Percentiles rank a stretch among this genome's conserved stretches.
These are phyloP conservation scores for Euglossa dilemma DNA, from an alignment of 1,140 invertebrate species.

Conservation along the genomic window DNA sequence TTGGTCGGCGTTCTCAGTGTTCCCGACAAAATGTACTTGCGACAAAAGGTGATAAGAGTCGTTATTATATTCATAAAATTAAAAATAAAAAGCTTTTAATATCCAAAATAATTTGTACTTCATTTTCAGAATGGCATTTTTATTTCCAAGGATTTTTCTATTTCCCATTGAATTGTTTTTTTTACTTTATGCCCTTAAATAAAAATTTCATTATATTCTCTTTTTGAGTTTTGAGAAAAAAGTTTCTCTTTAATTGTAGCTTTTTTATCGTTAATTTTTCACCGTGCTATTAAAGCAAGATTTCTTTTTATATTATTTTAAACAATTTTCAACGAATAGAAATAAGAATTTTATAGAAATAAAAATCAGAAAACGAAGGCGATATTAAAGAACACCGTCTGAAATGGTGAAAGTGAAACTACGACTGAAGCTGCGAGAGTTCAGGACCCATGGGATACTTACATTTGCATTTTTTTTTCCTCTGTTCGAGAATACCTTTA, in stretches of 20 bases:
- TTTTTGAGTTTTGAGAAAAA: too few relatives aligned
- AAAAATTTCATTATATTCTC: not conserved
- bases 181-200: not conserved
- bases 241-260: too few relatives aligned
- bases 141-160: not conserved
- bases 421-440: slow-evolving; percentile 9
- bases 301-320: not conserved
- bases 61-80: slow-evolving; percentile 70
- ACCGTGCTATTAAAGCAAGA: not conserved
- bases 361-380: not conserved
- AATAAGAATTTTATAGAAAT: not conserved
- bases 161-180: not conserved
- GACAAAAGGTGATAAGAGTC: slow-evolving; percentile 64
- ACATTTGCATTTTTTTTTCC: not conserved
- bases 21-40: slow-evolving; percentile 63
- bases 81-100: slow-evolving; percentile 73
- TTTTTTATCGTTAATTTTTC: too few relatives aligned
- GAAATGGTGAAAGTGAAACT: slow-evolving; percentile 63
- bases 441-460: slow-evolving; percentile 34
- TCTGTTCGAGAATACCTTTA: not conserved
- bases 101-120: slow-evolving; percentile 29
- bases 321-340: not conserved
- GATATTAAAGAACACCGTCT: slow-evolving; percentile 2
- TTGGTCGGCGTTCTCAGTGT: slow-evolving; percentile 45
- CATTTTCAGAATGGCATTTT: not conserved